A percentile compares a stretch with the other conserved stretches of the same genome.
phyloP scores from a whole-genome alignment of 2,888 invertebrate species.

The Miltochrista miniata region DNA sequence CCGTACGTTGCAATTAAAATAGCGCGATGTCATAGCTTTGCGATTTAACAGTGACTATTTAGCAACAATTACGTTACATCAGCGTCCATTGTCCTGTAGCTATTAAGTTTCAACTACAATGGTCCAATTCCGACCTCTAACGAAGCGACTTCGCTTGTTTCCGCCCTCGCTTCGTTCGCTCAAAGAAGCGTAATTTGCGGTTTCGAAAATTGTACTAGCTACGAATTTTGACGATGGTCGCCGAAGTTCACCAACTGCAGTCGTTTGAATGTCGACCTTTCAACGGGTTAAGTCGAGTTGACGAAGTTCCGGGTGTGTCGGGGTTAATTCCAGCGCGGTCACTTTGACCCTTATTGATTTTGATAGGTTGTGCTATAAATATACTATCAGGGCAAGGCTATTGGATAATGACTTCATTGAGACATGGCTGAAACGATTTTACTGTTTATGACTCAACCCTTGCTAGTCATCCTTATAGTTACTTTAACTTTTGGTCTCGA shows the following conservation, averaged over 20 bases:
- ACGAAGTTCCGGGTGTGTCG: constrained; percentile 50
- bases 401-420: constrained; percentile 31
- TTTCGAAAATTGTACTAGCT: constrained; percentile 66
- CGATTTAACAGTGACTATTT: constrained; percentile 70
- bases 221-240: constrained; percentile 63
- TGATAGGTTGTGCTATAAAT: constrained; percentile 40
- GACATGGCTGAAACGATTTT: constrained; percentile 24
- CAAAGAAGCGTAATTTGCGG: constrained; percentile 81
- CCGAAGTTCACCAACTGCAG: constrained; percentile 55
- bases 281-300: constrained; percentile 55
- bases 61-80: constrained; percentile 76
- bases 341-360: constrained; percentile 51
- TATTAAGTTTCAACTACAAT: constrained; percentile 74
- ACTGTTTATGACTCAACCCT: constrained; percentile 28
- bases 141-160: constrained; percentile 78
- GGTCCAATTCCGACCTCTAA: constrained; percentile 73
- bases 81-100: constrained; percentile 75
- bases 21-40: constrained; percentile 57
- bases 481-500: no score
- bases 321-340: constrained; percentile 54
- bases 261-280: constrained; percentile 67
- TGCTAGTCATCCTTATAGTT: no score
- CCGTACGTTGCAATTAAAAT: constrained; percentile 55
- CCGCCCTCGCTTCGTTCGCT: constrained; percentile 68
- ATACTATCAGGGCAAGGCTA: constrained; percentile 5